Evolutionary conservation across 2,113 vertebrate genomes (phyloP).

Genomic region (Pterocles orientalis): DNA sequence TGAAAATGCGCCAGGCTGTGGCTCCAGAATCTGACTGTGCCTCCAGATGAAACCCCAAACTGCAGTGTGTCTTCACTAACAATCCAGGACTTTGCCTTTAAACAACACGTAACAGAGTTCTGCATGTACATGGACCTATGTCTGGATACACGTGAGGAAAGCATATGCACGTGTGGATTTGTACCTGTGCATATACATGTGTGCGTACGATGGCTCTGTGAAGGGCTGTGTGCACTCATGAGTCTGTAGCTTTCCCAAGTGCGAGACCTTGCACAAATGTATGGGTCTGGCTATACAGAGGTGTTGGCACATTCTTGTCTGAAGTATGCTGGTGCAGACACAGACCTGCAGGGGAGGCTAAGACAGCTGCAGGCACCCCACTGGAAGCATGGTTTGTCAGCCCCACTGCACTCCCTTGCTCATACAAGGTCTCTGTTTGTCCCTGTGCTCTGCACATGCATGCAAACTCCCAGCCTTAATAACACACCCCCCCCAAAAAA

Average conservation of each 20-base stretch:
- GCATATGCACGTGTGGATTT: background rate
- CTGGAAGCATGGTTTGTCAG: background rate
- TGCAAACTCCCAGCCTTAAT: background rate
- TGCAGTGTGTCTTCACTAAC: background rate
- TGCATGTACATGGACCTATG: accelerated
- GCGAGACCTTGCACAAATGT: background rate
- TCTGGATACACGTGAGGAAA: background rate
- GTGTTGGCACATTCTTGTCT: background rate
- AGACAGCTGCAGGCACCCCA: background rate
- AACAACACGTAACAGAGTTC: accelerated
- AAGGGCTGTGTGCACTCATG: accelerated
- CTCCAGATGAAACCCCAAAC: background rate
- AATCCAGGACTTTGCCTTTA: background rate
- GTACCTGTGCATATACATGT: accelerated
- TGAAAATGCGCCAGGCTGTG: background rate
- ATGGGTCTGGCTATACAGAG: background rate
- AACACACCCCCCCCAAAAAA: background rate
- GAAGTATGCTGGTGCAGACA: background rate
- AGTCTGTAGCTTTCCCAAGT: background rate
- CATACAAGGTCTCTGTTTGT: background rate
- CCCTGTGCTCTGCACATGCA: background rate
- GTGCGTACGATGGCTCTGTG: accelerated
- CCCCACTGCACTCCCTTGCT: background rate
- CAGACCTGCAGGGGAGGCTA: background rate
- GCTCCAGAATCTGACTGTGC: background rate